Evolutionary conservation across 2,113 vertebrate species (phyloP), one percentile per base, ranked within the genome.

Genomic region (Nesogale talazaci): DNA sequence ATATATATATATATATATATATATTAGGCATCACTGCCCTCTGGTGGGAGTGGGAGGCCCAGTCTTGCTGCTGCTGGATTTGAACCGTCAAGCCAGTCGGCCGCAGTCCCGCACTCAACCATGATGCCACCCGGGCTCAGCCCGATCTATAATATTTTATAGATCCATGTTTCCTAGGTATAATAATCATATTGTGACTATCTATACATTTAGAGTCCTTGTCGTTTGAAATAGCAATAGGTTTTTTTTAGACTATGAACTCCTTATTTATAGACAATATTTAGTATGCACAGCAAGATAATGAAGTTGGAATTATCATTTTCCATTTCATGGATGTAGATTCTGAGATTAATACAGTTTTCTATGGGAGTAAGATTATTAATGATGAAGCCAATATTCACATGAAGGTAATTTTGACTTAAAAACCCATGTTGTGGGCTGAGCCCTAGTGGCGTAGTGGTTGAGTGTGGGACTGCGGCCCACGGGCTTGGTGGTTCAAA

Each of bases 81-180:
- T n/a, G n/a, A n/a, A n/a, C n/a, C n/a, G n/a, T n/a, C n/a, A n/a
- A n/a, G n/a, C n/a, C n/a, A n/a, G n/a, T n/a, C n/a, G n/a, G n/a
- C n/a, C n/a, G n/a, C n/a, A n/a, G n/a, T n/a, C n/a, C n/a, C n/a
- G n/a, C n/a, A n/a, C n/a, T n/a, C n/a, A n/a, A n/a, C n/a, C n/a
- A n/a, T n/a, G n/a, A n/a, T n/a, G n/a, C n/a, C n/a, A n/a, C n/a
- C n/a, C n/a, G n/a, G n/a, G n/a, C n/a, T n/a, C n/a, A n/a, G n/a
- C n/a, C n/a, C n/a, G n/a, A n/a, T n/a, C n/a, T n/a, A 70, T 83
- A 83, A 76, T 80, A 36, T 77, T 93, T 82, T 63, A 34, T 1
- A 86, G 65, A 89, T 89, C 87, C 91, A 85, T 40, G 79, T 40
- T 79, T 84, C 80, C 79, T 85, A 79, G 59, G 52, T 88, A 2